Evolutionary conservation across 2,113 vertebrate genomes (phyloP), one percentile per base, ranked within the genome.

Genomic region (Zosterops borbonicus): DNA sequence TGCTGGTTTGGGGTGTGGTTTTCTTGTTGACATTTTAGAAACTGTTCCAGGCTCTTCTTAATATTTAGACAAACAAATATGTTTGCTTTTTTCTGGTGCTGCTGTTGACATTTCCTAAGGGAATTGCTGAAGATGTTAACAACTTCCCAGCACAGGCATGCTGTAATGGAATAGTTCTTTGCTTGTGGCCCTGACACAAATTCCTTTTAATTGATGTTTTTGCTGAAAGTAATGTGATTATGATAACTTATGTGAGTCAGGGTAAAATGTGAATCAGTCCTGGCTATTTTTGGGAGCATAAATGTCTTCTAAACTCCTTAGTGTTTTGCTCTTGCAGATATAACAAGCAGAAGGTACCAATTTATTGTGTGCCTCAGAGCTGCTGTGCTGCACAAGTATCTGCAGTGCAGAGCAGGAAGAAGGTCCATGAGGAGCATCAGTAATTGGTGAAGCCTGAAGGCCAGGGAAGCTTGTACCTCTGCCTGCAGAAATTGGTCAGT

Each of bases 31-130:
- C 55, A 50, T 90, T 93, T 93, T 87, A 90, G 39, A 90, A 94
- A 37, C 47, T 67, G n/a, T 89, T 96, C 62, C 35, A 58, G 76
- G 63, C 63, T 92, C 46, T 53, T 83, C 53, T 83, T 89, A 93
- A 83, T 93, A 55, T 95, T 92, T 89, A 81, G 89, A 35, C 35
- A 86, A 88, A 80, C 67, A 64, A 76, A 60, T 77, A 73, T 24
- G 17, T 69, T 94, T 82, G 31, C 9, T 90, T 94, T 94, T 83
- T 65, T 90, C 62, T 80, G 85, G 33, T 85, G 47, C 33, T 80
- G 55, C 60, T 82, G 63, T 62, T 90, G 89, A 90, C 85, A 83
- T 93, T 95, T 95, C 85, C 79, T 80, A 19, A 68, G 85, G 93
- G 76, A 95, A 65, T 31, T 74, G 46, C 67, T 88, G 79, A 82